Evolutionary conservation across 2,888 invertebrate genomes (phyloP).

Genomic region (Hemistola chrysoprasaria): DNA sequence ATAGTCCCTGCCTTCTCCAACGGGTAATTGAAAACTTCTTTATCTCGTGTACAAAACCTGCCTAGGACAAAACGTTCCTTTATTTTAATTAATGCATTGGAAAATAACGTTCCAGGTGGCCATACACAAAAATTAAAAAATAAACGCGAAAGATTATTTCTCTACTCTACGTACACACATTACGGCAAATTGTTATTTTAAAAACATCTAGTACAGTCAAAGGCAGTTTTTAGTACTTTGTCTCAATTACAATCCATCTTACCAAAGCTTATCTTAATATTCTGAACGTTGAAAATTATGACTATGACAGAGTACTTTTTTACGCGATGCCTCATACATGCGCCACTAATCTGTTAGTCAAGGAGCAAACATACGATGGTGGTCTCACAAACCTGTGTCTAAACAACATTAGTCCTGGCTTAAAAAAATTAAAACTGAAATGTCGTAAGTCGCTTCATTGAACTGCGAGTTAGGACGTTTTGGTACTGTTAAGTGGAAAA

Average conservation of each 20-base stretch:
- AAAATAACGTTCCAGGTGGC: no score
- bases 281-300: no score
- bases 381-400: conserved; percentile 61
- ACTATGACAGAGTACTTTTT: conserved; percentile 18
- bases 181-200: conserved; percentile 58
- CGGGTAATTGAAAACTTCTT: no score
- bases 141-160: conserved; percentile 19
- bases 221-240: no score
- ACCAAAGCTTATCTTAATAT: no score
- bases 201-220: conserved; percentile 32
- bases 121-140: not conserved
- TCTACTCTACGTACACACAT: conserved; percentile 45
- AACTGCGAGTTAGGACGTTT: conserved; percentile 41
- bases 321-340: no score
- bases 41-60: not conserved
- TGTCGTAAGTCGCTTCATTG: conserved; percentile 36
- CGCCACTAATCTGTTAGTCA: conserved; percentile 54
- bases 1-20: no score
- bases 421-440: conserved; percentile 38
- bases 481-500: conserved; percentile 25
- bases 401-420: conserved; percentile 63
- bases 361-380: conserved; percentile 70
- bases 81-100: no score
- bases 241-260: no score
- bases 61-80: no score